phyloP scores from a whole-genome alignment of 2,113 vertebrate genomes.

The Smithornis capensis region DNA sequence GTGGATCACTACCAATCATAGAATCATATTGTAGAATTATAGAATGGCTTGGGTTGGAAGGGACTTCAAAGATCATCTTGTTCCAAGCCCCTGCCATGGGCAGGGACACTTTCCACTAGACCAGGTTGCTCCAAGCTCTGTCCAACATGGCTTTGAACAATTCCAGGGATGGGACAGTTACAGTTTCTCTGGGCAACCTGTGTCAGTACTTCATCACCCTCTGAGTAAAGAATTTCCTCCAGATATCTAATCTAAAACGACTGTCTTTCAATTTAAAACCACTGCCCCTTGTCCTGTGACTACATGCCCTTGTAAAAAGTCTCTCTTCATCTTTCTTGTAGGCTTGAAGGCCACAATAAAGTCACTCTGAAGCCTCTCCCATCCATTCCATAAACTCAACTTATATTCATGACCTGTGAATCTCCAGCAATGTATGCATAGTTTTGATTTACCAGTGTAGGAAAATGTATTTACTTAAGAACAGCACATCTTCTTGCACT shows the following conservation, averaged over 20 bases:
- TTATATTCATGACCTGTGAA: accelerated
- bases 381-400: neutral
- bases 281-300: neutral
- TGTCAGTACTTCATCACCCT: neutral
- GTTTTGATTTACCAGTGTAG: neutral
- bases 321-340: neutral
- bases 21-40: neutral
- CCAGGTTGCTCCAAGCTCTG: accelerated
- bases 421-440: neutral
- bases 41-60: neutral
- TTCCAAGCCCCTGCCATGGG: neutral
- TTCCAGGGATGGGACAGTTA: neutral
- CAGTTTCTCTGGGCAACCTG: neutral
- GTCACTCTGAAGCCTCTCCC: neutral
- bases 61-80: neutral
- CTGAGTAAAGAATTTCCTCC: neutral
- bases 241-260: neutral
- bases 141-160: neutral
- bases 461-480: neutral
- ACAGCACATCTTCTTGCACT: neutral
- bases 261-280: neutral
- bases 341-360: neutral
- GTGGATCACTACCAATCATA: neutral
- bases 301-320: neutral
- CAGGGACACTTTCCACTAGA: accelerated